phyloP scores from a whole-genome alignment of 2,113 vertebrate genomes.

The Ahaetulla prasina region DNA sequence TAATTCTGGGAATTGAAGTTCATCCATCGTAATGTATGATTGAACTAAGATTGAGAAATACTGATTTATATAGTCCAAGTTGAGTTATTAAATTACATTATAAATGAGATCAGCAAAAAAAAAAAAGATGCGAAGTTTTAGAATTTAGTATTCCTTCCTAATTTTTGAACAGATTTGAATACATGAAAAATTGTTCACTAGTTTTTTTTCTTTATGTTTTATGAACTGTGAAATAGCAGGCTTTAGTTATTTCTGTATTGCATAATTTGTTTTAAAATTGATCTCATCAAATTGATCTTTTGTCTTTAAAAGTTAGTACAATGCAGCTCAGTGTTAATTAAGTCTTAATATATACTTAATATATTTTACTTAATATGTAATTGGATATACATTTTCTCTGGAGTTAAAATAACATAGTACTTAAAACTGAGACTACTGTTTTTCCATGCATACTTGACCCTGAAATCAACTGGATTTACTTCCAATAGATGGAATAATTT shows the following conservation, averaged over 20 bases:
- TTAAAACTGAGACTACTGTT: background rate
- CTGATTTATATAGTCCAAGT: background rate
- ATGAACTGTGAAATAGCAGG: background rate
- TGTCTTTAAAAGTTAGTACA: background rate
- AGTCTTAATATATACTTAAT: too few species aligned
- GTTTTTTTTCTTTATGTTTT: background rate
- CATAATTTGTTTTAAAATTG: background rate
- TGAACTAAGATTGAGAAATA: background rate
- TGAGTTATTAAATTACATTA: background rate
- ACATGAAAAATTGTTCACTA: background rate
- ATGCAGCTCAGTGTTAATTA: background rate
- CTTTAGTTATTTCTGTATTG: background rate
- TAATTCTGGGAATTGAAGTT: background rate
- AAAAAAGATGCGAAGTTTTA: background rate
- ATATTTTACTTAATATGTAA: background rate
- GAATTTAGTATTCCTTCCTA: background rate
- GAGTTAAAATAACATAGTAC: background rate
- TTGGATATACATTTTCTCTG: background rate
- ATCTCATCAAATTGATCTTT: background rate
- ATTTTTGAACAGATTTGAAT: background rate
- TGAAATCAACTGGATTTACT: background rate
- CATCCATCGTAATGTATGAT: background rate
- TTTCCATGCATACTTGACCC: background rate
- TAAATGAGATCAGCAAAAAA: background rate
- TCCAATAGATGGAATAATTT: background rate